phyloP scores from a whole-genome alignment of 2,888 invertebrate species.

The Ephialtes manifestator region DNA sequence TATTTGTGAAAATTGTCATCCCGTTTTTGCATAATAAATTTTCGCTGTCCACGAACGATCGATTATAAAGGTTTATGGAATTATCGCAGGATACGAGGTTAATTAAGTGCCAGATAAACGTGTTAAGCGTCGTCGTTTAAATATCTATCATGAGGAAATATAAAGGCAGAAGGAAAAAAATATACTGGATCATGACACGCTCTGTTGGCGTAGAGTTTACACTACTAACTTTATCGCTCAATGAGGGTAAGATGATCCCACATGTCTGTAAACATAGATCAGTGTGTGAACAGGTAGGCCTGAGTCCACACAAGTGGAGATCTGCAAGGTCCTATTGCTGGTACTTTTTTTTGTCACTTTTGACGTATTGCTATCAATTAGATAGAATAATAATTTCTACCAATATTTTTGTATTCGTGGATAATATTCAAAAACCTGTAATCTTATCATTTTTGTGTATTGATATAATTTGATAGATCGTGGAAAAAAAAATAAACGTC shows the following conservation, averaged over 20 bases:
- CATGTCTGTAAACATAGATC: constrained; percentile 46
- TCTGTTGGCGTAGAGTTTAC: constrained; percentile 4
- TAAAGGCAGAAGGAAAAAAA: constrained; percentile 3
- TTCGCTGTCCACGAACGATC: too few species aligned
- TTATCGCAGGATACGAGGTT: constrained; percentile 4
- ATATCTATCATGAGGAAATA: constrained; percentile 12
- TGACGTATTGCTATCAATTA: not conserved
- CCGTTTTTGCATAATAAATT: too few species aligned
- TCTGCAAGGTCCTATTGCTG: constrained; percentile 11
- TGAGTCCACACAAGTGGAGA: constrained; percentile 23
- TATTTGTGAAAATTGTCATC: too few species aligned
- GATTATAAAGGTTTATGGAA: not conserved
- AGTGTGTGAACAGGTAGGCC: constrained; percentile 2
- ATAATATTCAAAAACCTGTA: not conserved
- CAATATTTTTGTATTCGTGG: not conserved
- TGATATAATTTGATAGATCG: not conserved
- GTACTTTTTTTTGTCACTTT: not conserved
- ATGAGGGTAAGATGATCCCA: not conserved
- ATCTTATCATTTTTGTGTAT: not conserved
- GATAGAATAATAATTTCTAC: not conserved
- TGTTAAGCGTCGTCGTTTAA: not conserved
- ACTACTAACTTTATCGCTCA: not conserved
- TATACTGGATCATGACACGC: not conserved
- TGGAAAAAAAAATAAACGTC: not conserved
- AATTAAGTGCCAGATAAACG: not conserved